Percentiles rank a stretch among this genome's conserved stretches.
phyloP scores from a whole-genome alignment of 2,797 vertebrate species.

The Champsocephalus gunnari region DNA sequence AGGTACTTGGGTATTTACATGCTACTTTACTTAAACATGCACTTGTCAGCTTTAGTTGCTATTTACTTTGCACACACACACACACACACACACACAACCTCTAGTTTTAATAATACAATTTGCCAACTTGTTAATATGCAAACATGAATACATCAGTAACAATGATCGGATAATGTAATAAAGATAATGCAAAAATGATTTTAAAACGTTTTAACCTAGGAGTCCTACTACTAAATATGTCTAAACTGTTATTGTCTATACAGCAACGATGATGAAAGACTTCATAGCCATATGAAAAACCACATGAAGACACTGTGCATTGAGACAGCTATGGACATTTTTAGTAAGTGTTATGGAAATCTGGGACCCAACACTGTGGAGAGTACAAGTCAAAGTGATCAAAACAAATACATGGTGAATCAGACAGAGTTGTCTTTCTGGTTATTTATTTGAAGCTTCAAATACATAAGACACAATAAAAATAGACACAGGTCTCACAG shows the following conservation, averaged over 20 bases:
- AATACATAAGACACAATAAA: too few relatives aligned
- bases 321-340: background rate
- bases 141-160: background rate
- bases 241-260: background rate
- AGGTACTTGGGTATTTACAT: background rate
- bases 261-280: background rate
- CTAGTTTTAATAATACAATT: background rate
- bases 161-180: background rate
- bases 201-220: too few relatives aligned
- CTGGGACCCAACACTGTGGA: too few relatives aligned
- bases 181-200: too few relatives aligned
- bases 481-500: too few relatives aligned
- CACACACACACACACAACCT: background rate
- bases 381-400: too few relatives aligned
- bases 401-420: too few relatives aligned
- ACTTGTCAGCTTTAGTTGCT: too few relatives aligned
- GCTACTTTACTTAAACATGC: background rate
- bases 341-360: too few relatives aligned
- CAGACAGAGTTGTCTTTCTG: too few relatives aligned
- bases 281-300: background rate
- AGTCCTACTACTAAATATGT: too few relatives aligned
- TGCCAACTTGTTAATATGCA: background rate
- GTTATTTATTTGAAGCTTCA: too few relatives aligned
- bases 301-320: background rate
- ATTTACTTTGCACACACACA: background rate